Conservation (phyloP, 2,113 vertebrate genomes). For the Phrynocephalus versicolor region DNA sequence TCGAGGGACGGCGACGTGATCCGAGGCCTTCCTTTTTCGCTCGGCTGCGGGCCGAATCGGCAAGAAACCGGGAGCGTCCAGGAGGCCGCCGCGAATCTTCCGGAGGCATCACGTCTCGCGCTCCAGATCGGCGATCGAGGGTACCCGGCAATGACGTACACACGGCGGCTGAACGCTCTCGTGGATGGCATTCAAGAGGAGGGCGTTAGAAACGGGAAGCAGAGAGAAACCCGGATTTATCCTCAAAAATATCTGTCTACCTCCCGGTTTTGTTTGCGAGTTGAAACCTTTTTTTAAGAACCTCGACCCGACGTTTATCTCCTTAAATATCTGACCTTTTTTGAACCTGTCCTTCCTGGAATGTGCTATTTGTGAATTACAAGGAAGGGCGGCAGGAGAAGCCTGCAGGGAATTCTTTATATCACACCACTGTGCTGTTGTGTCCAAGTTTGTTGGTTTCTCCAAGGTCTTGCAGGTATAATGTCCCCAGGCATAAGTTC, state of each 20-base stretch:
- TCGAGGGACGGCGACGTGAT: slow-evolving; percentile 53
- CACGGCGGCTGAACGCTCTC: slow-evolving; percentile 39
- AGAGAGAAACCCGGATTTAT: slow-evolving; percentile 56
- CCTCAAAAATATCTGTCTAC: slow-evolving; percentile 72
- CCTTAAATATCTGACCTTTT: slow-evolving; percentile 39
- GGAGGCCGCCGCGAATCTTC: no score
- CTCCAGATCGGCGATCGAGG: slow-evolving; percentile 49
- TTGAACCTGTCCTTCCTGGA: background rate
- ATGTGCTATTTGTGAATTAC: slow-evolving; percentile 51
- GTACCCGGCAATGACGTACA: slow-evolving; percentile 39
- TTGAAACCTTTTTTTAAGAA: slow-evolving; percentile 58
- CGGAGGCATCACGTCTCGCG: slow-evolving; percentile 48
- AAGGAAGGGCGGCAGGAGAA: background rate
- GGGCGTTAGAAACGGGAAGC: no score
- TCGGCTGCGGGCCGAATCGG: slow-evolving; percentile 56
- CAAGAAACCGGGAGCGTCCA: background rate
- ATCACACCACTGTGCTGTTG: no score
- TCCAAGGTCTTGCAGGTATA: no score
- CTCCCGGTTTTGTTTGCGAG: slow-evolving; percentile 69
- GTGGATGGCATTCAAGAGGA: slow-evolving; percentile 35
- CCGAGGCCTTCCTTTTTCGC: slow-evolving; percentile 65
- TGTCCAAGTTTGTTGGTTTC: no score
- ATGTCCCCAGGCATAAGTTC: no score
- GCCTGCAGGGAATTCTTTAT: no score
- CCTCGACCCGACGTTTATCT: slow-evolving; percentile 57